These are phyloP conservation scores for Ceratotherium simum DNA, from an alignment of 2,113 vertebrate species.

Conservation along the genomic window DNA sequence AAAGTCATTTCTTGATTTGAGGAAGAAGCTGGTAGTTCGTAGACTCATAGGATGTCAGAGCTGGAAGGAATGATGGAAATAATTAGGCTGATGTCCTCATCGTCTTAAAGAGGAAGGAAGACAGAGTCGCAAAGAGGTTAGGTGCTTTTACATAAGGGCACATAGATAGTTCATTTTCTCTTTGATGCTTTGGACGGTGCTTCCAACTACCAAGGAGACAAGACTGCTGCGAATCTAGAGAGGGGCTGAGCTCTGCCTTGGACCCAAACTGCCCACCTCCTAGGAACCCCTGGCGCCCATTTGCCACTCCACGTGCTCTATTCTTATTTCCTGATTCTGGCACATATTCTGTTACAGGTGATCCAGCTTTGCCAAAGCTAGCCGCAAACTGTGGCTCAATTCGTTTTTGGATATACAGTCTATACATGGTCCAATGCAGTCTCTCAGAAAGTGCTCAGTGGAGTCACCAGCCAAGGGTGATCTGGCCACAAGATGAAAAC, in stretches of 20 bases:
- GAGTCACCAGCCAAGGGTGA: not conserved
- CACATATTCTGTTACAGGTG: not conserved
- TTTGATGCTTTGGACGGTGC: not conserved
- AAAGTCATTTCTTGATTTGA: not conserved
- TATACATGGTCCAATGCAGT: too few species aligned
- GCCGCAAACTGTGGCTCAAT: not conserved
- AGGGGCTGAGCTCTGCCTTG: not conserved
- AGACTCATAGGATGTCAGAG: not conserved
- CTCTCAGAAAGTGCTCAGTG: not conserved
- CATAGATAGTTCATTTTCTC: not conserved
- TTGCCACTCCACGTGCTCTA: fast-evolving
- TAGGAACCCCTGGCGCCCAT: fast-evolving
- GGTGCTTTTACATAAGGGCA: not conserved
- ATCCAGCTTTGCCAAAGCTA: not conserved
- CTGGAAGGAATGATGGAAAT: not conserved
- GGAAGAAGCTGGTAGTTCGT: not conserved
- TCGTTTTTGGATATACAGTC: not conserved
- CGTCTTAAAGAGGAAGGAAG: not conserved
- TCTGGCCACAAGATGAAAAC: not conserved
- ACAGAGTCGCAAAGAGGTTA: not conserved
- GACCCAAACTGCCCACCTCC: not conserved
- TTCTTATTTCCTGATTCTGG: not conserved
- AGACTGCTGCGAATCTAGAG: not conserved
- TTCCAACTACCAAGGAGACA: not conserved
- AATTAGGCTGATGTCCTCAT: not conserved